Evolutionary conservation across 2,888 invertebrate genomes (phyloP), one percentile per base, ranked within the genome.

Genomic region (Atrina japonica): DNA sequence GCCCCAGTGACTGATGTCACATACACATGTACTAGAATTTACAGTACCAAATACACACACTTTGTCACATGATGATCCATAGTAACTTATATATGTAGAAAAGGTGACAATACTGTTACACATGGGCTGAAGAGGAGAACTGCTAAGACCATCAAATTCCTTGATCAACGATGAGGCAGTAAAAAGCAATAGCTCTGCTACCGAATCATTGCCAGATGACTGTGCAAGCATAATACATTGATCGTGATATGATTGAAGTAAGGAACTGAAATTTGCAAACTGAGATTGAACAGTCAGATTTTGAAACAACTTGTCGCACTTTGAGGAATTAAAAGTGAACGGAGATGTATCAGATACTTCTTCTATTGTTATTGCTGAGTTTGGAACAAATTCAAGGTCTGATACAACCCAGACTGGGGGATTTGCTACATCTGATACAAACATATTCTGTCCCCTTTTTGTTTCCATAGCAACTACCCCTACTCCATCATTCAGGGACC

Each of bases 401-500:
- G 82, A 82, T 30, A 66, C 67, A 2, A 72, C 63, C 84, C 84
- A 84, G n/a, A 58, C 60, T 16, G 82, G 81, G 16, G 80, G 75
- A n/a, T 73, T 71, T 1, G 53, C 35, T 6, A 71, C 52, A 41
- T 80, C 55, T 3, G 70, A 43, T 1, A 73, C 68, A 49, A 80
- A 73, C 76, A 84, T 75, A 63, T 78, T 73, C n/a, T 76, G 67
- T 16, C 56, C 43, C 6, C 61, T 61, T 60, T 66, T 67, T 14
- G 60, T 29, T 25, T 83, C 82, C 29, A 61, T 65, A n/a, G 76
- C 79, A 23, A 66, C 66, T 11, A 75, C 45, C 1, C 81, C 82
- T 18, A 66, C 18, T 29, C 79, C 82, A 53, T 83, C 81, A 66
- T 82, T 80, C 30, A 85, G 74, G 50, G 81, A 71, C 84, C 85